Evolutionary conservation across 2,888 invertebrate species (phyloP), one percentile per base, ranked within the genome.

Genomic region (Choreutis nemorana): DNA sequence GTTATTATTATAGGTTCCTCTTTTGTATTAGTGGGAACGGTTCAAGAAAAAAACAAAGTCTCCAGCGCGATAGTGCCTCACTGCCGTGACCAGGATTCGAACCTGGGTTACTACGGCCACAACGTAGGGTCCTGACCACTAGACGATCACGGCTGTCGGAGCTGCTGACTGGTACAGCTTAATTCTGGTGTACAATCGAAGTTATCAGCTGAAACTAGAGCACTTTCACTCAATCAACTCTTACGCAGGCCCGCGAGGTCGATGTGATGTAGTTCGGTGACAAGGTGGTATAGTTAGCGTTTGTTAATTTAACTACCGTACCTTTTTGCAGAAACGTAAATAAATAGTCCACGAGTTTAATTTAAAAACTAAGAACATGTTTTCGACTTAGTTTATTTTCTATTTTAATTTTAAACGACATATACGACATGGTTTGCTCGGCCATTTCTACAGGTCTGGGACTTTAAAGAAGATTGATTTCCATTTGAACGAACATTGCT

Each of bases 81-180:
- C 32, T 35, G 35, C 35, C 35, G 35, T 35, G 35, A 35, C 35
- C 32, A 35, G 35, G 81, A 82, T 78, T 82, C 81, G 82, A 82
- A 83, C 81, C 82, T 81, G 82, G 82, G 82, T 83, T 83, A 81
- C 81, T 80, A 81, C 83, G 82, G 83, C 82, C 82, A 82, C 82
- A 83, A 82, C 81, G 83, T 83, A 82, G 82, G 79, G 83, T 84
- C 73, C 84, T 84, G 84, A 84, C 84, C 84, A 84, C 84, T 85
- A 84, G 83, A 85, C 84, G 83, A 84, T 84, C 83, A 84, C 83
- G 83, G 83, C 84, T 81, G 44, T 23, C 56, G 63, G 58, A 67
- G 65, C 59, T 50, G 39, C 35, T 58, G 44, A n/a, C n/a, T n/a
- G n/a, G n/a, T n/a, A n/a, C n/a, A n/a, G n/a, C n/a, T n/a, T n/a